phyloP scores from a whole-genome alignment of 2,888 invertebrate species.

The Nomada lathburiana region DNA sequence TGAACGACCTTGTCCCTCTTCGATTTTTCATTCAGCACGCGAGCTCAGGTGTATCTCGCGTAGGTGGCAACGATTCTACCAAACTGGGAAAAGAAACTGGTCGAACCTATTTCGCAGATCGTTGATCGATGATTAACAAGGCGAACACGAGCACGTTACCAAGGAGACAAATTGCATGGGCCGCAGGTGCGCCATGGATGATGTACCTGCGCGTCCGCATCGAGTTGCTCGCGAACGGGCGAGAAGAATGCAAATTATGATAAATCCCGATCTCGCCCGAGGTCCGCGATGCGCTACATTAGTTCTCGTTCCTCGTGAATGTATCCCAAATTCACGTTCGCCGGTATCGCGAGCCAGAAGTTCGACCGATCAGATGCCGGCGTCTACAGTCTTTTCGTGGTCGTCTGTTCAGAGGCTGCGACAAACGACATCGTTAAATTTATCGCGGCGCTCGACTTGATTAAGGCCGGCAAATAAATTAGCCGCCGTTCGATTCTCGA shows the following conservation, averaged over 20 bases:
- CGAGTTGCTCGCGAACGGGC: conserved; percentile 23
- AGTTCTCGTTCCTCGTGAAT: background rate
- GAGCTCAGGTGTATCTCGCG: background rate
- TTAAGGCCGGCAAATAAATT: conserved; percentile 53
- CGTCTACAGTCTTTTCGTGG: background rate
- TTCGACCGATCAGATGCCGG: background rate
- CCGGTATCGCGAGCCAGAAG: background rate
- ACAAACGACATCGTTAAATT: conserved; percentile 45
- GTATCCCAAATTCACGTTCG: background rate
- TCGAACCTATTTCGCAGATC: conserved; percentile 7
- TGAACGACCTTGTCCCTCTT: conserved; percentile 22
- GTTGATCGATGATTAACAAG: conserved; percentile 21
- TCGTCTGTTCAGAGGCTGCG: background rate
- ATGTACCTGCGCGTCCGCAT: conserved; percentile 13
- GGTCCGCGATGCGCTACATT: background rate
- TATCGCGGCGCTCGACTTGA: conserved; percentile 43
- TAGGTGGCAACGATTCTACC: background rate
- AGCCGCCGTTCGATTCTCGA: conserved; percentile 34
- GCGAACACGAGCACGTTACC: conserved; percentile 38
- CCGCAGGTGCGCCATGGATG: conserved; percentile 43
- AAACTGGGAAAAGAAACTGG: background rate
- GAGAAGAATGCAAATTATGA: conserved; percentile 44
- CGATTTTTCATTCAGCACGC: background rate
- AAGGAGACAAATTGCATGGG: conserved; percentile 51
- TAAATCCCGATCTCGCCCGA: conserved; percentile 19